These are phyloP conservation scores for Periparus ater DNA, from an alignment of 2,797 vertebrate species.

Conservation along the genomic window DNA sequence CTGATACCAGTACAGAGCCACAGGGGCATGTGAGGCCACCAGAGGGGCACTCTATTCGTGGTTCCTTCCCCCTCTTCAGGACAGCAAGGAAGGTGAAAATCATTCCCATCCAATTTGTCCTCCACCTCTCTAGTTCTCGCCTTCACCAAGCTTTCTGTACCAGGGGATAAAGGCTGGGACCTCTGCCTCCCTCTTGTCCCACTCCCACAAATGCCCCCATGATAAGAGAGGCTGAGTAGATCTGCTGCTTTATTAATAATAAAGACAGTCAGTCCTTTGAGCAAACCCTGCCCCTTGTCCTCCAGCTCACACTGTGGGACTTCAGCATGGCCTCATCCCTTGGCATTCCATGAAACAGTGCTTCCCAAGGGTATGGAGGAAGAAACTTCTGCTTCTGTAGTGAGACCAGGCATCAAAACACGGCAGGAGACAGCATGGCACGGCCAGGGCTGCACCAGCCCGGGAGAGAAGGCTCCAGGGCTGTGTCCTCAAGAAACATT, in stretches of 20 bases:
- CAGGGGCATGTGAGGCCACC: not conserved
- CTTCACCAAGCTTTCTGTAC: not conserved
- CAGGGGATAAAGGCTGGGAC: not conserved
- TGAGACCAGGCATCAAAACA: not conserved
- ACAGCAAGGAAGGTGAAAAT: not conserved
- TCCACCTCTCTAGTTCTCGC: not conserved
- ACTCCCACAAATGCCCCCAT: fast-evolving
- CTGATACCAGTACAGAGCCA: no score
- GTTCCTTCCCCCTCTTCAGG: not conserved
- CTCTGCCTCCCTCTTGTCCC: not conserved
- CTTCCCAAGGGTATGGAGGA: not conserved
- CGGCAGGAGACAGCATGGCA: not conserved
- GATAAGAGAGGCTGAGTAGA: not conserved
- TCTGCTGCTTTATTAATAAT: not conserved
- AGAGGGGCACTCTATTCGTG: no score
- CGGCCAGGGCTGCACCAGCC: not conserved
- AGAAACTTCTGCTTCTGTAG: not conserved
- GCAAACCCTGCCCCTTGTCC: not conserved
- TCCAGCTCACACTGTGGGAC: not conserved
- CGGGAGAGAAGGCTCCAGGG: not conserved
- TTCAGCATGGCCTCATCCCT: not conserved
- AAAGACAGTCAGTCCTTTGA: not conserved
- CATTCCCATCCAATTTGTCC: not conserved
- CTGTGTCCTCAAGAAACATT: not conserved
- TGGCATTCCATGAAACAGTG: not conserved